These are phyloP conservation scores for Cryptoblepharus egeriae DNA, from an alignment of 2,797 vertebrate species.

Conservation along the genomic window DNA sequence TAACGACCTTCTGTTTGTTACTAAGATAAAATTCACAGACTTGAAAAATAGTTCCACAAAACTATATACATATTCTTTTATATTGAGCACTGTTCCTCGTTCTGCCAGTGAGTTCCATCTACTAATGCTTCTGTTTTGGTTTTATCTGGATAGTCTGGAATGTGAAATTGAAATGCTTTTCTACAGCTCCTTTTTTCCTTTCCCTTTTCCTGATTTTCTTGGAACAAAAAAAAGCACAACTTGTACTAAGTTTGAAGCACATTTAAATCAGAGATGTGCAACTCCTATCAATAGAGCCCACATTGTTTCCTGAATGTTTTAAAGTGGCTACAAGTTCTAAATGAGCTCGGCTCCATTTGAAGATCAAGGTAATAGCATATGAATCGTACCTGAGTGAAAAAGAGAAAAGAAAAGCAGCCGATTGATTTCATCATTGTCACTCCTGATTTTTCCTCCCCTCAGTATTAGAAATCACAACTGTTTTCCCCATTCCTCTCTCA, in stretches of 20 bases:
- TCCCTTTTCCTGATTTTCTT: constrained; percentile 22
- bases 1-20: not conserved
- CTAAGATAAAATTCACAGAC: constrained; percentile 4
- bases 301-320: constrained; percentile 11
- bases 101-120: constrained; percentile 73
- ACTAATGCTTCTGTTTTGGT: constrained; percentile 37
- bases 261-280: constrained; percentile 14
- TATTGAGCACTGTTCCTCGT: constrained; percentile 21
- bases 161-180: not conserved
- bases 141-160: not conserved
- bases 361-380: constrained; percentile 17
- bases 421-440: not conserved
- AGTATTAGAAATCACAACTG: not conserved
- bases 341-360: not conserved
- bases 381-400: constrained; percentile 7
- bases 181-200: not conserved
- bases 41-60: not conserved
- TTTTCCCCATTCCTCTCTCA: not conserved
- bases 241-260: constrained; percentile 3
- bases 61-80: not conserved
- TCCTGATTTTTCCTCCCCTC: constrained; percentile 4
- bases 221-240: not conserved
- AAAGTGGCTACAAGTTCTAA: not conserved
- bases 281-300: not conserved
- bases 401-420: not conserved